phyloP scores from a whole-genome alignment of 1,140 invertebrate species.

The Calephelis virginiensis region DNA sequence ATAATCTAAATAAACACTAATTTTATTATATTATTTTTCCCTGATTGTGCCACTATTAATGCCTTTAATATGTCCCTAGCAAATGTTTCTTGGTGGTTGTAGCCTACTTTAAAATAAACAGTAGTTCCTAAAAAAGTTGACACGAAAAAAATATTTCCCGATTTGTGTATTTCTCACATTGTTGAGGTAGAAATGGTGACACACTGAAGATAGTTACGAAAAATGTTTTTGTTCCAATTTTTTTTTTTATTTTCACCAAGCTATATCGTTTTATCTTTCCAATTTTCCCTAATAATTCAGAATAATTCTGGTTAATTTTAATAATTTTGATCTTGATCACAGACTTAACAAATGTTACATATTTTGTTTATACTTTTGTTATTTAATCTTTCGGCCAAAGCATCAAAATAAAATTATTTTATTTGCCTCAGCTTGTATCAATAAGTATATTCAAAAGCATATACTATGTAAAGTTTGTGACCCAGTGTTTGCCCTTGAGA shows the following conservation, averaged over 20 bases:
- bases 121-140: slow-evolving; percentile 11
- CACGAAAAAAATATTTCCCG: slow-evolving; percentile 12
- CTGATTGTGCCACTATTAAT: not conserved
- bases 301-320: too few relatives aligned
- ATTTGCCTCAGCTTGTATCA: not conserved
- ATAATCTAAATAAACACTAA: not conserved
- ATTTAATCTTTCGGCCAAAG: too few relatives aligned
- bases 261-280: too few relatives aligned
- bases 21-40: not conserved
- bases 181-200: slow-evolving; percentile 1
- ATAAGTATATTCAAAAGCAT: not conserved
- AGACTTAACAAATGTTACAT: too few relatives aligned
- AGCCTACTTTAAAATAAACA: slow-evolving; percentile 1
- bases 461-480: not conserved
- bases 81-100: slow-evolving; percentile 6
- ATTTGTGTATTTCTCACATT: slow-evolving; percentile 7
- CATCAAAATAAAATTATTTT: not conserved
- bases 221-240: not conserved
- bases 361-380: too few relatives aligned
- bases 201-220: not conserved
- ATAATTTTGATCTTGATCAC: too few relatives aligned
- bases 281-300: too few relatives aligned
- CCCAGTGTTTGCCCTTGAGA: not conserved
- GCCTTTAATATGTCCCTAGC: not conserved
- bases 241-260: not conserved